These are phyloP conservation scores for Clusia tigrina DNA, from an alignment of 2,888 invertebrate species.

Conservation along the genomic window DNA sequence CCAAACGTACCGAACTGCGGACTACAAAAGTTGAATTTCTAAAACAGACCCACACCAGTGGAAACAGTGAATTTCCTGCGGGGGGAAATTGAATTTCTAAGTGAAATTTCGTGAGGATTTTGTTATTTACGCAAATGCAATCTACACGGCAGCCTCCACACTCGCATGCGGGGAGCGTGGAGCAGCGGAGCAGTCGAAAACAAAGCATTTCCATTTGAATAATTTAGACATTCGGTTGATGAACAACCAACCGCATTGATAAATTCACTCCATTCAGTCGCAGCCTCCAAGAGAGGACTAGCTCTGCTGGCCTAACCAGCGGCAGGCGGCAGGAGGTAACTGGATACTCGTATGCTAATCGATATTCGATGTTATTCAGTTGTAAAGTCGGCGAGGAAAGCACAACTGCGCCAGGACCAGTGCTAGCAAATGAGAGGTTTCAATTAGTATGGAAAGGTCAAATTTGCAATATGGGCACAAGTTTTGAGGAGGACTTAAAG, in stretches of 20 bases:
- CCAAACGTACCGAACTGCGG: not conserved
- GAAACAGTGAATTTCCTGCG: constrained; percentile 6
- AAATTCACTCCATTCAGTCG: constrained; percentile 38
- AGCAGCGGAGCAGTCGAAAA: not conserved
- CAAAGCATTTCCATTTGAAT: constrained; percentile 53
- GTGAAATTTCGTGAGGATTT: constrained; percentile 7
- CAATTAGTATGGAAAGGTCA: no score
- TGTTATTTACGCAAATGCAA: constrained; percentile 11
- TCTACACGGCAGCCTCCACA: not conserved
- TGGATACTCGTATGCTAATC: no score
- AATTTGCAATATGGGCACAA: no score
- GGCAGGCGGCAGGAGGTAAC: not conserved
- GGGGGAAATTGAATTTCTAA: constrained; percentile 16
- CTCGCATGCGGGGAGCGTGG: not conserved
- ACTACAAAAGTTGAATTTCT: not conserved
- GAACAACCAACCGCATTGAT: constrained; percentile 56
- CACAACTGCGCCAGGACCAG: no score
- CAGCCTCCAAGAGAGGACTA: no score
- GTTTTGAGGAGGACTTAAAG: no score
- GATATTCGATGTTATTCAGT: no score
- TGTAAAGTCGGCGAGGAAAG: no score
- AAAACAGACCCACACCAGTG: not conserved
- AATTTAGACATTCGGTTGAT: constrained; percentile 58
- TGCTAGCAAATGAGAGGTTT: no score
- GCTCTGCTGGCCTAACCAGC: no score